These are phyloP conservation scores for Pseudocheirus occidentalis DNA, from an alignment of 2,797 vertebrate species.

Conservation along the genomic window DNA sequence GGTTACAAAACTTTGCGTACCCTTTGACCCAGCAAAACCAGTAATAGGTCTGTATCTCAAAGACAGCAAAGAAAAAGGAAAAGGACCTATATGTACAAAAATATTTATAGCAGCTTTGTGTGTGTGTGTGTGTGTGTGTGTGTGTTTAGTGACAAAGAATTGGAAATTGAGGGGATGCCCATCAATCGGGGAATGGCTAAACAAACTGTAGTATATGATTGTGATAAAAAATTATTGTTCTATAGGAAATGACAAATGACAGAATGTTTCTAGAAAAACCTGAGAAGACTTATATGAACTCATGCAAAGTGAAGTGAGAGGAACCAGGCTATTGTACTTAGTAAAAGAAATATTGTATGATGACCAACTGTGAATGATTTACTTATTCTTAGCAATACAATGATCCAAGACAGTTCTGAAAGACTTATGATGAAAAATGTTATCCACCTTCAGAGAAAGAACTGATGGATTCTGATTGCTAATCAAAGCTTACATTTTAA, in stretches of 20 bases:
- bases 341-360: background rate
- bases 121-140: background rate
- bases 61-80: background rate
- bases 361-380: background rate
- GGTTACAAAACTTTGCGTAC: background rate
- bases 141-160: background rate
- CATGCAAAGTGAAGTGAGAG: background rate
- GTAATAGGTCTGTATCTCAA: background rate
- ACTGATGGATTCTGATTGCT: background rate
- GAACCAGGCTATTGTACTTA: background rate
- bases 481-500: background rate
- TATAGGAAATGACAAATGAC: background rate
- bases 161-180: background rate
- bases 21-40: background rate
- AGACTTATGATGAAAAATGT: background rate
- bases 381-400: background rate
- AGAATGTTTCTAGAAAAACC: background rate
- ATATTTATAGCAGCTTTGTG: background rate
- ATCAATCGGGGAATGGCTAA: background rate
- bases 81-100: background rate
- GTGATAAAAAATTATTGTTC: background rate
- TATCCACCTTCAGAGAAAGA: background rate
- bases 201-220: background rate
- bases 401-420: background rate
- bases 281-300: background rate